Evolutionary conservation across 2,113 vertebrate species (phyloP).

Genomic region (Amblyopsis rosae): DNA sequence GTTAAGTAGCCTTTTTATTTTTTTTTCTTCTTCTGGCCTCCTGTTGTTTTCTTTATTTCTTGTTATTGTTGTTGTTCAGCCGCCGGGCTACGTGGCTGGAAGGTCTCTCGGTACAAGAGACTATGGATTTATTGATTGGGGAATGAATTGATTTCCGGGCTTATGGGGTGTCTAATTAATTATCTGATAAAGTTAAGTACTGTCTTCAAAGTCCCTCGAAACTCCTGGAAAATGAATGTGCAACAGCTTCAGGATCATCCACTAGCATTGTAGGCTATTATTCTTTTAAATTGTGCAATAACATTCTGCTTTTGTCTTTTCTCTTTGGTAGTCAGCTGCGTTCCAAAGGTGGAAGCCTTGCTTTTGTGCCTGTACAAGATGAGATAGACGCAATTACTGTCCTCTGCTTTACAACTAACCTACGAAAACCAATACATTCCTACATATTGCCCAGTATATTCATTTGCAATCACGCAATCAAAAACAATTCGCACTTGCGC

Average conservation of each 20-base stretch:
- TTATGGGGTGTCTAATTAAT: slow-evolving; percentile 75
- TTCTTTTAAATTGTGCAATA: slow-evolving; percentile 50
- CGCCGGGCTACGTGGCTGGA: slow-evolving; percentile 56
- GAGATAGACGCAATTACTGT: slow-evolving; percentile 49
- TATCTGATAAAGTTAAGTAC: slow-evolving; percentile 75
- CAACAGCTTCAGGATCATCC: slow-evolving; percentile 27
- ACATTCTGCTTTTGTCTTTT: slow-evolving; percentile 30
- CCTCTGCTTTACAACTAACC: slow-evolving; percentile 40
- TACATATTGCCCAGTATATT: background rate
- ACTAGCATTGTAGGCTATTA: slow-evolving; percentile 7
- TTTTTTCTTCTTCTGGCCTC: slow-evolving; percentile 6
- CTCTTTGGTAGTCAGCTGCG: slow-evolving; percentile 48
- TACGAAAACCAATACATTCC: background rate
- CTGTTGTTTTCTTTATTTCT: slow-evolving; percentile 30
- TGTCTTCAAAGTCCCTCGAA: slow-evolving; percentile 66
- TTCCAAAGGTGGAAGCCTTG: slow-evolving; percentile 38
- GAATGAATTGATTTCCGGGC: slow-evolving; percentile 73
- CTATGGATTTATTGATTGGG: slow-evolving; percentile 75
- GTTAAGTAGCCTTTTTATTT: slow-evolving; percentile 13
- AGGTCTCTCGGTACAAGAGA: slow-evolving; percentile 67
- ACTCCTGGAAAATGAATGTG: slow-evolving; percentile 54
- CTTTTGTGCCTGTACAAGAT: slow-evolving; percentile 67
- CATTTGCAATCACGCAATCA: background rate
- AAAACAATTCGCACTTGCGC: slow-evolving; percentile 2
- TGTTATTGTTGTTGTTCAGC: slow-evolving; percentile 57